Conservation (phyloP, 1,140 invertebrate species). For the Camponotus pennsylvanicus region DNA sequence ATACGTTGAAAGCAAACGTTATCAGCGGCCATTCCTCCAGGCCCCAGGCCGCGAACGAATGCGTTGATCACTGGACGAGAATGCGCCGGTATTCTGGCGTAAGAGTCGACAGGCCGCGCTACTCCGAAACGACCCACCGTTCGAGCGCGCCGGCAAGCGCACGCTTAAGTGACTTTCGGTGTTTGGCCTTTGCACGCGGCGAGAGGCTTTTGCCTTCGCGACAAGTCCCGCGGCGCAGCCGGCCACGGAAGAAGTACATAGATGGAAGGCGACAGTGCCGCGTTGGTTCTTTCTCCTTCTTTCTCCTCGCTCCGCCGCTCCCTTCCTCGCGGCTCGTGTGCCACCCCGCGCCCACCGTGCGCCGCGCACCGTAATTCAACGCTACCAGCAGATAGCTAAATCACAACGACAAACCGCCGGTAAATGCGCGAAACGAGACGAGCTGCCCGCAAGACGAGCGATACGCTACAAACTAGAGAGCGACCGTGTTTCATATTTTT, state of each 20-base stretch:
- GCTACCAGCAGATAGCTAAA: slow-evolving; percentile 81
- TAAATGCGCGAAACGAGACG: slow-evolving; percentile 76
- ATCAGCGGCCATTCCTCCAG: slow-evolving; percentile 25
- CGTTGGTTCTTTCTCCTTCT: slow-evolving; percentile 39
- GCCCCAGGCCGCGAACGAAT: slow-evolving; percentile 23
- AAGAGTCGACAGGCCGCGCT: slow-evolving; percentile 60
- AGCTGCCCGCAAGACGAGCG: slow-evolving; percentile 10
- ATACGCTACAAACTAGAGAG: slow-evolving; percentile 46
- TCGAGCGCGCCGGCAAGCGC: slow-evolving; percentile 69
- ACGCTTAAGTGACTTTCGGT: slow-evolving; percentile 85
- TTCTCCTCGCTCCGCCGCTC: neutral
- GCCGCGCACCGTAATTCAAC: slow-evolving; percentile 79
- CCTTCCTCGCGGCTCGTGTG: slow-evolving; percentile 33
- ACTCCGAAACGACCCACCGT: slow-evolving; percentile 69
- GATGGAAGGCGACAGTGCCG: slow-evolving; percentile 53
- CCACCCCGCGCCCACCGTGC: slow-evolving; percentile 43
- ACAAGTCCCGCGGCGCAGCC: slow-evolving; percentile 68
- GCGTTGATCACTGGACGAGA: slow-evolving; percentile 66
- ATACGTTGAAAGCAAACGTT: slow-evolving; percentile 36
- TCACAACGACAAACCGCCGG: slow-evolving; percentile 79
- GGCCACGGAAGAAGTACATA: slow-evolving; percentile 56
- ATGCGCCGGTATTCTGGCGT: slow-evolving; percentile 66
- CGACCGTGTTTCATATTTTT: slow-evolving; percentile 24
- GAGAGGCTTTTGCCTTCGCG: slow-evolving; percentile 76
- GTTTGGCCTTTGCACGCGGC: slow-evolving; percentile 79